Percentiles rank a stretch among this genome's conserved stretches.
These are phyloP conservation scores for Telmatochromis sp. DNA, from an alignment of 2,113 vertebrate species.

Conservation along the genomic window DNA sequence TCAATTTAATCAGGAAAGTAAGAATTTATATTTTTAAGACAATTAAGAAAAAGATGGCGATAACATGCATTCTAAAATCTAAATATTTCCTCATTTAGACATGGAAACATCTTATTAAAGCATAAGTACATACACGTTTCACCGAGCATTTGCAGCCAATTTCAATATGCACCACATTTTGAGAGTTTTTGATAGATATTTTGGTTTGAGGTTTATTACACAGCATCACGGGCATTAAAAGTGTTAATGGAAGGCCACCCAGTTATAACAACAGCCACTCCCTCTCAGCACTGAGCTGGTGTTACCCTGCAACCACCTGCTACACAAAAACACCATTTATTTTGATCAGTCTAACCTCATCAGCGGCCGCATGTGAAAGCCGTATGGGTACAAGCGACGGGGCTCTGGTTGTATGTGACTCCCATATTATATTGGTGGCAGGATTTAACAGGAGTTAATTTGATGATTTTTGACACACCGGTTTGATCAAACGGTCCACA, in stretches of 20 bases:
- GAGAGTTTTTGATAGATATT: neutral
- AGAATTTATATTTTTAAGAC: neutral
- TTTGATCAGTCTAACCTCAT: conserved; percentile 32
- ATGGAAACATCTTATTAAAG: neutral
- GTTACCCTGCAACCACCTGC: conserved; percentile 44
- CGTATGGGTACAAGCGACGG: neutral
- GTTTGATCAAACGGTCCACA: conserved; percentile 30
- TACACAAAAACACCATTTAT: conserved; percentile 36
- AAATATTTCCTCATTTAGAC: neutral
- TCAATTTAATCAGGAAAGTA: neutral
- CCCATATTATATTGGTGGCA: conserved; percentile 19
- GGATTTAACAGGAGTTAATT: conserved; percentile 17
- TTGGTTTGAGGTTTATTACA: neutral
- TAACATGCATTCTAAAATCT: neutral
- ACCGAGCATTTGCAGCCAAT: accelerated
- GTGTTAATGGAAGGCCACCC: neutral
- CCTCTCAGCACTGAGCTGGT: neutral
- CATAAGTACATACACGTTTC: neutral
- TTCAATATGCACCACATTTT: neutral
- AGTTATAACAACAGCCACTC: neutral
- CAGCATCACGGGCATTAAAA: neutral
- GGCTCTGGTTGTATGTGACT: neutral
- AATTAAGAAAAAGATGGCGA: neutral
- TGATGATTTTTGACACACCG: conserved; percentile 35
- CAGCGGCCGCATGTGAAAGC: neutral